A percentile compares a stretch with the other conserved stretches of the same genome.
These are phyloP conservation scores for Tamias sibiricus DNA, from an alignment of 2,113 vertebrate species.

Conservation along the genomic window DNA sequence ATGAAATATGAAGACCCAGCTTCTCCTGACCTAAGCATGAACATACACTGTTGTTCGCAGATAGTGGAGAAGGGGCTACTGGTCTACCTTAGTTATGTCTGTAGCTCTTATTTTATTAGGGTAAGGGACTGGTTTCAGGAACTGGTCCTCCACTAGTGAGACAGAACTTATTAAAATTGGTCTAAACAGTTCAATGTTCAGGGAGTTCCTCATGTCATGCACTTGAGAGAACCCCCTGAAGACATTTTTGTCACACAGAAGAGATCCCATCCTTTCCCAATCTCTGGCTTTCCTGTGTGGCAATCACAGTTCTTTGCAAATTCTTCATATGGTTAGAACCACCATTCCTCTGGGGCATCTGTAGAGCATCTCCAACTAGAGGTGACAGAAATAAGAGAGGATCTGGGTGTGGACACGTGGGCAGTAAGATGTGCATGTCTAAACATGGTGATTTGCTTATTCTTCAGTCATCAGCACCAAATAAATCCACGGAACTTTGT, in stretches of 20 bases:
- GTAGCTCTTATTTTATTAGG: neutral
- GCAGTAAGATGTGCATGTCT: neutral
- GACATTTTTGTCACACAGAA: neutral
- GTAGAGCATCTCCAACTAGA: neutral
- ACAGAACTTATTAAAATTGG: neutral
- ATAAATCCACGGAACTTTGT: neutral
- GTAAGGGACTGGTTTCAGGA: neutral
- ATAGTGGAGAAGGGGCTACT: neutral
- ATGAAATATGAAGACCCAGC: neutral
- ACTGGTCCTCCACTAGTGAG: neutral
- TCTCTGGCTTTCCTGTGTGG: neutral
- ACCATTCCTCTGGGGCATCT: neutral
- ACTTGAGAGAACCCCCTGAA: neutral
- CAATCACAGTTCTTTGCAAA: neutral
- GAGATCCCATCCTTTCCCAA: neutral
- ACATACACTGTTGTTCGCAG: neutral
- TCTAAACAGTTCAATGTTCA: neutral
- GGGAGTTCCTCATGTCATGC: too few relatives aligned
- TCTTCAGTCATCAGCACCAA: neutral
- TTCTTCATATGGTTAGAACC: neutral
- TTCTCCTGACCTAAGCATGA: neutral
- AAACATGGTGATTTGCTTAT: neutral
- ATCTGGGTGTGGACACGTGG: neutral
- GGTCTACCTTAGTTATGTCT: neutral
- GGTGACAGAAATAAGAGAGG: neutral